These are phyloP conservation scores for Antedon mediterranea DNA, from an alignment of 53 echinoderm and acorn worm genomes.

Conservation along the genomic window DNA sequence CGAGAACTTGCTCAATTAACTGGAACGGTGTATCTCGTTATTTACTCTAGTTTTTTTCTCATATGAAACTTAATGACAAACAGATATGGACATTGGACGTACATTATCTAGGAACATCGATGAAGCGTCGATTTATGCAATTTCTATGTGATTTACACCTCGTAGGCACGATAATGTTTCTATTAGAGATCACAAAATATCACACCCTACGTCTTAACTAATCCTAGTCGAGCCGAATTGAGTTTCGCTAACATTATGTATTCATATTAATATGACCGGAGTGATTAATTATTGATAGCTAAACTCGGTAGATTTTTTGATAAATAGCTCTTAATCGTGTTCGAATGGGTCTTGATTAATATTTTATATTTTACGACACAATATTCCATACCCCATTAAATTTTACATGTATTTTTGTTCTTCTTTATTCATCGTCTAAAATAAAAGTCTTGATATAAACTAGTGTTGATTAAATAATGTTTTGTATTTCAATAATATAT, in stretches of 20 bases:
- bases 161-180: neutral
- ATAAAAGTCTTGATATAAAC: too few relatives aligned
- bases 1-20: neutral
- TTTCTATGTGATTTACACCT: neutral
- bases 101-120: neutral
- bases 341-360: neutral
- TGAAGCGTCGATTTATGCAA: neutral
- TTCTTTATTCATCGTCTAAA: neutral
- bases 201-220: neutral
- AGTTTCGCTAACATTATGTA: neutral
- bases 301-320: constrained; percentile 1
- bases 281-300: neutral
- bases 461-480: neutral
- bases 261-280: neutral
- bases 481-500: too few relatives aligned
- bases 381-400: neutral
- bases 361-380: neutral
- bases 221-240: neutral
- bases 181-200: neutral
- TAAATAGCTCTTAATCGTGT: neutral
- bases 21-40: neutral
- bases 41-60: neutral
- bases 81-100: constrained; percentile 1
- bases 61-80: constrained; percentile 1
- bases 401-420: neutral